Evolutionary conservation across 2,797 vertebrate genomes (phyloP).

Genomic region (Gallinago nigripennis): DNA sequence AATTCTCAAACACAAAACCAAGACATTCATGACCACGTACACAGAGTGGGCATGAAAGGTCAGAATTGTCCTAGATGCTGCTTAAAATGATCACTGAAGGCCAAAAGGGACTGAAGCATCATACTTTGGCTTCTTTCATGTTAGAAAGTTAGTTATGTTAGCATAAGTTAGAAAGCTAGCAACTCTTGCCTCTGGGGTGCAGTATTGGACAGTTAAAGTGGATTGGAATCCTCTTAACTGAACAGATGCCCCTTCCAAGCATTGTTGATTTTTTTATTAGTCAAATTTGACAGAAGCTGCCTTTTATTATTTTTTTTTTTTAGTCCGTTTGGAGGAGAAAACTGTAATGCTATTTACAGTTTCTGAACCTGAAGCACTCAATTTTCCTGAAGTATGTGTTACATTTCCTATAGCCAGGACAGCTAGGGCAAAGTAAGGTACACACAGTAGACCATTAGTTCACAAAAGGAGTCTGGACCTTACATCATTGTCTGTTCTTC

Average conservation of each 20-base stretch:
- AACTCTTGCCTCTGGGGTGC: slow-evolving; percentile 16
- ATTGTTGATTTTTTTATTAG: background rate
- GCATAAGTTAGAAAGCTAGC: background rate
- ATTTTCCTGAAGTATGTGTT: background rate
- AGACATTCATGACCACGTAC: background rate
- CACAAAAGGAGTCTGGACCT: background rate
- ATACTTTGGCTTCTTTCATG: background rate
- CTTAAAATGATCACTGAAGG: background rate
- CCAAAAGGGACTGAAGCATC: background rate
- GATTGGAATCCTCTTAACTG: background rate
- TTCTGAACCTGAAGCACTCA: background rate
- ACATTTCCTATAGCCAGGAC: background rate
- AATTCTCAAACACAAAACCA: background rate
- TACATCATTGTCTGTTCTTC: background rate
- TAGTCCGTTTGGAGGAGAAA: background rate
- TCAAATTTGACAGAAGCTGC: background rate
- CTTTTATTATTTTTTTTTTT: background rate
- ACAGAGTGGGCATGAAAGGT: background rate
- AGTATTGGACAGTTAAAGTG: slow-evolving; percentile 7
- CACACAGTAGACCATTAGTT: background rate
- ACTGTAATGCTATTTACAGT: background rate
- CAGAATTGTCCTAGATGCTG: background rate
- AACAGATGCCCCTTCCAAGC: background rate
- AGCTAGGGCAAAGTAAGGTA: background rate
- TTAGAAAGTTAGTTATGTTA: background rate